A percentile compares a stretch with the other conserved stretches of the same genome.
phyloP scores from a whole-genome alignment of 2,113 vertebrate species.

The Camelus dromedarius region DNA sequence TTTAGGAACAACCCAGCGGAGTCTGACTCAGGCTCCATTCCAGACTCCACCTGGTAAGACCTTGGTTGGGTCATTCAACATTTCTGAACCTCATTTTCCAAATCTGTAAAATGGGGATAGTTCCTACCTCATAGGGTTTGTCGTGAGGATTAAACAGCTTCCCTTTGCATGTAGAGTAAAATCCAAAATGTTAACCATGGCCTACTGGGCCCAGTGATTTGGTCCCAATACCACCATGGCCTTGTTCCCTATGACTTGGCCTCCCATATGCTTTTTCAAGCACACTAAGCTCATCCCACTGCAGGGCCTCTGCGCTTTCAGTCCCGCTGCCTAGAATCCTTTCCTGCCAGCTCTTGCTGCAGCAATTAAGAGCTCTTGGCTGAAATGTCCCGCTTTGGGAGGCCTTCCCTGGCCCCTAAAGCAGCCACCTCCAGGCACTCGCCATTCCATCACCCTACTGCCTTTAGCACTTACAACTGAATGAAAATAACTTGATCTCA shows the following conservation, averaged over 20 bases:
- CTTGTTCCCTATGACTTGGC: background rate
- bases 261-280: accelerated
- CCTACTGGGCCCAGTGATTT: too few relatives aligned
- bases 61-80: background rate
- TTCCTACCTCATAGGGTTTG: background rate
- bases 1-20: background rate
- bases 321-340: background rate
- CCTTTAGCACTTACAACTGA: background rate
- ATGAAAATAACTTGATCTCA: background rate
- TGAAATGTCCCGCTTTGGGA: background rate
- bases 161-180: background rate
- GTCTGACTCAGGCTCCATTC: background rate
- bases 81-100: background rate
- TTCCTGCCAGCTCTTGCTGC: background rate
- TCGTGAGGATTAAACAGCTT: background rate
- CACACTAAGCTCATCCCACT: background rate
- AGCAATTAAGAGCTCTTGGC: background rate
- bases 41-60: background rate
- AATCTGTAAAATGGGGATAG: background rate
- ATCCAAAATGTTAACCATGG: background rate
- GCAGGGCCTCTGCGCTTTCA: background rate
- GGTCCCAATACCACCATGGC: background rate
- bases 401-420: background rate
- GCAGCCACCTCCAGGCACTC: background rate
- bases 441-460: background rate